A percentile compares a stretch with the other conserved stretches of the same genome.
phyloP scores from a whole-genome alignment of 2,888 invertebrate genomes.

The Drosophila quasianomalipes region DNA sequence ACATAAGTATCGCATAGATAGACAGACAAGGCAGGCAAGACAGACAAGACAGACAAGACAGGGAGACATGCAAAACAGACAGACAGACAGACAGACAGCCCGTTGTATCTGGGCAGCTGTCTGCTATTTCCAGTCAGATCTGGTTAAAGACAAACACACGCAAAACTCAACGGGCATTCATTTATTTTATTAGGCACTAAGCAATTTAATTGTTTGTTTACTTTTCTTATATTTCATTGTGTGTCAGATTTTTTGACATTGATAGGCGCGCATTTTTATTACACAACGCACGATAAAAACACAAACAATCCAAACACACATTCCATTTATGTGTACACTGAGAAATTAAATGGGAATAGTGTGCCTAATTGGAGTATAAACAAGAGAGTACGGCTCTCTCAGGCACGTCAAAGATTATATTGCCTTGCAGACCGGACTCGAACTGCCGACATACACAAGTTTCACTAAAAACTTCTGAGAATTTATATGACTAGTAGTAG shows the following conservation, averaged over 20 bases:
- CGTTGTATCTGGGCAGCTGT: conserved; percentile 49
- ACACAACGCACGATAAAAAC: conserved; percentile 55
- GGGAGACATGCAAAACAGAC: neutral
- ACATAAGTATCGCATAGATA: conserved; percentile 20
- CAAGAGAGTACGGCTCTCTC: neutral
- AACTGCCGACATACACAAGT: neutral
- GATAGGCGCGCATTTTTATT: conserved; percentile 79
- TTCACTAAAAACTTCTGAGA: neutral
- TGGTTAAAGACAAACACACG: conserved; percentile 53
- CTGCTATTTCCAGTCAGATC: conserved; percentile 61
- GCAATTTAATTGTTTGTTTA: conserved; percentile 80
- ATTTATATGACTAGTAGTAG: neutral
- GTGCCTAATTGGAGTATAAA: neutral
- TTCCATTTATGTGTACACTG: conserved; percentile 1
- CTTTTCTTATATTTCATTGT: conserved; percentile 73
- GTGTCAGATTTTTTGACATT: conserved; percentile 80
- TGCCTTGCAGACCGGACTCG: neutral
- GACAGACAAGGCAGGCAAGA: conserved; percentile 1
- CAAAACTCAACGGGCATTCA: conserved; percentile 61
- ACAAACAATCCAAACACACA: conserved; percentile 1
- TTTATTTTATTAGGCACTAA: conserved; percentile 78
- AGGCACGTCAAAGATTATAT: neutral
- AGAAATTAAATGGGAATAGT: neutral
- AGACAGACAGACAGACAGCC: neutral
- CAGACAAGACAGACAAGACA: neutral